These are phyloP conservation scores for Psilopsiagon aurifrons DNA, from an alignment of 2,113 vertebrate genomes.

Conservation along the genomic window DNA sequence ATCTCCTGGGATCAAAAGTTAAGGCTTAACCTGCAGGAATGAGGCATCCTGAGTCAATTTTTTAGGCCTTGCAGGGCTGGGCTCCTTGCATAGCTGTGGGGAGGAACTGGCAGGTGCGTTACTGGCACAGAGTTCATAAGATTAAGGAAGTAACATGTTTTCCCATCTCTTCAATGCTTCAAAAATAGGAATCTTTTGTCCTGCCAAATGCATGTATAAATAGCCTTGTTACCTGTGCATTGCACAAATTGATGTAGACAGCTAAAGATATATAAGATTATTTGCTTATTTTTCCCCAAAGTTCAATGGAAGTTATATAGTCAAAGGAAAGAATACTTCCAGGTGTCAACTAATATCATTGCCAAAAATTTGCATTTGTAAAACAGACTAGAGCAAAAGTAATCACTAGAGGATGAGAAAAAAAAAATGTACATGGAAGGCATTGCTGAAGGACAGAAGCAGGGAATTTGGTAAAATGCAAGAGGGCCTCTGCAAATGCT, in stretches of 20 bases:
- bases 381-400: background rate
- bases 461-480: background rate
- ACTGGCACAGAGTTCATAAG: background rate
- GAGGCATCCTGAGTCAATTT: background rate
- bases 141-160: background rate
- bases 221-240: background rate
- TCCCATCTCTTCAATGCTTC: background rate
- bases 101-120: background rate
- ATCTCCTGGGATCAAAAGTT: background rate
- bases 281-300: background rate
- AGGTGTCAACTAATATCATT: background rate
- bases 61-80: background rate
- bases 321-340: background rate
- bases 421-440: background rate
- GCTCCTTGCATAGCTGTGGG: background rate
- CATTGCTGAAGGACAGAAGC: background rate
- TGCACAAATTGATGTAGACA: background rate
- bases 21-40: background rate
- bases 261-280: background rate
- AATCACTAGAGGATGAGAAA: background rate
- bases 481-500: background rate
- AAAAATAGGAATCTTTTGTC: conserved; percentile 6
- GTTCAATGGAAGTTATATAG: background rate
- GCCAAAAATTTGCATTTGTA: background rate
- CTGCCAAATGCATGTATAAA: background rate